A percentile compares a stretch with the other conserved stretches of the same genome.
These are phyloP conservation scores for Arbacia lixula DNA, from an alignment of 53 echinoderm and acorn worm genomes.

Conservation along the genomic window DNA sequence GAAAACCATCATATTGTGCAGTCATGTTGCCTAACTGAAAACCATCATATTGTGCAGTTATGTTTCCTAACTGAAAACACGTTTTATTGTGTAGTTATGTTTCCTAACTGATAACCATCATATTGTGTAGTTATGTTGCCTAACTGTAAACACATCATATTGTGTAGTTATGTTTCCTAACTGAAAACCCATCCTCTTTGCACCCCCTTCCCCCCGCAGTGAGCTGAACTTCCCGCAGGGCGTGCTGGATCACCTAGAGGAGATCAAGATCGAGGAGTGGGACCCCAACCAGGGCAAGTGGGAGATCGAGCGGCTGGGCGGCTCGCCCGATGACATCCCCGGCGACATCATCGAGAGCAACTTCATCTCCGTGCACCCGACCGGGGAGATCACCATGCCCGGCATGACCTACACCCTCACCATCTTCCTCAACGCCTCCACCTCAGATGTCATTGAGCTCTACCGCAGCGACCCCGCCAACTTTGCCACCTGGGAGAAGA, in stretches of 20 bases:
- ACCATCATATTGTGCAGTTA: too few relatives aligned
- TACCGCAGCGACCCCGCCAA: conserved; percentile 80
- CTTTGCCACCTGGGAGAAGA: conserved; percentile 78
- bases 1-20: too few relatives aligned
- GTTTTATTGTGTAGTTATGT: too few relatives aligned
- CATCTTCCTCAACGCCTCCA: conserved; percentile 60
- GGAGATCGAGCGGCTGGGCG: conserved; percentile 59
- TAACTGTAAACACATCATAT: too few relatives aligned
- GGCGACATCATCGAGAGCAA: conserved; percentile 85
- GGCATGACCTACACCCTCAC: conserved; percentile 64
- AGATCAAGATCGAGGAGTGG: conserved; percentile 89
- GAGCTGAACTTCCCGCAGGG: conserved; percentile 72
- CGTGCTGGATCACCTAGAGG: conserved; percentile 75
- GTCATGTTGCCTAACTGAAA: too few relatives aligned
- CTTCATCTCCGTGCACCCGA: conserved; percentile 79
- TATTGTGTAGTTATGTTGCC: too few relatives aligned
- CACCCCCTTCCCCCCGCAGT: too few relatives aligned
- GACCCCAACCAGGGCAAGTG: conserved; percentile 68
- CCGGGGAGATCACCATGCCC: conserved; percentile 70
- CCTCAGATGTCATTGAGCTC: conserved; percentile 69
- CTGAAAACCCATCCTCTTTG: too few relatives aligned
- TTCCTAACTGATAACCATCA: too few relatives aligned
- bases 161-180: too few relatives aligned
- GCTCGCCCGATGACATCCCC: conserved; percentile 64
- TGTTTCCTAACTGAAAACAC: too few relatives aligned